phyloP scores from a whole-genome alignment of 2,888 invertebrate species.

The Acronicta alni region DNA sequence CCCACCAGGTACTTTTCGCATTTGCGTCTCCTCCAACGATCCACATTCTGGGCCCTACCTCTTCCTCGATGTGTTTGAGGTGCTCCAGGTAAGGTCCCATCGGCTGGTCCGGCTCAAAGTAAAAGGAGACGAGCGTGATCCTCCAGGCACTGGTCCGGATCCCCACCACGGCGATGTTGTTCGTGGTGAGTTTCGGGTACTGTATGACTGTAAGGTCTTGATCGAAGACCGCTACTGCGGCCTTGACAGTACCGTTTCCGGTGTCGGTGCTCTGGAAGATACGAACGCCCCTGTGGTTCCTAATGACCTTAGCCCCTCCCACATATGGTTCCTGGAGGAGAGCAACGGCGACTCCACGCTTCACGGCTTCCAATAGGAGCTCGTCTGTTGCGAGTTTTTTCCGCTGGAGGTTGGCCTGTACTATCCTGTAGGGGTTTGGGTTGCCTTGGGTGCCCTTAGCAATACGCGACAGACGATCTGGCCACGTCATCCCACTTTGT shows the following conservation, averaged over 20 bases:
- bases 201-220: slow-evolving; percentile 7
- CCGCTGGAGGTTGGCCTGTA: too few species aligned
- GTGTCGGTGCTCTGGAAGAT: too few species aligned
- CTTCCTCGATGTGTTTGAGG: not conserved
- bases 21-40: not conserved
- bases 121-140: not conserved
- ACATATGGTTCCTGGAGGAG: too few species aligned
- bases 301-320: too few species aligned
- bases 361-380: too few species aligned
- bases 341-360: too few species aligned
- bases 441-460: not conserved
- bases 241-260: slow-evolving; percentile 3
- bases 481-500: slow-evolving; percentile 1
- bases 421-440: too few species aligned
- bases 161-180: slow-evolving; percentile 25
- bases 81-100: not conserved
- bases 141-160: not conserved
- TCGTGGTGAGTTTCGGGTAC: slow-evolving; percentile 25
- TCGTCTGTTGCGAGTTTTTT: too few species aligned
- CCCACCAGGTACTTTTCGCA: not conserved
- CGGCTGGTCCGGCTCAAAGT: not conserved
- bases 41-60: not conserved
- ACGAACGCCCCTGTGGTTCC: too few species aligned
- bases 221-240: slow-evolving; percentile 25
- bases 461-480: not conserved